Evolutionary conservation across 2,888 invertebrate species (phyloP).

Genomic region (Notodonta dromedarius): DNA sequence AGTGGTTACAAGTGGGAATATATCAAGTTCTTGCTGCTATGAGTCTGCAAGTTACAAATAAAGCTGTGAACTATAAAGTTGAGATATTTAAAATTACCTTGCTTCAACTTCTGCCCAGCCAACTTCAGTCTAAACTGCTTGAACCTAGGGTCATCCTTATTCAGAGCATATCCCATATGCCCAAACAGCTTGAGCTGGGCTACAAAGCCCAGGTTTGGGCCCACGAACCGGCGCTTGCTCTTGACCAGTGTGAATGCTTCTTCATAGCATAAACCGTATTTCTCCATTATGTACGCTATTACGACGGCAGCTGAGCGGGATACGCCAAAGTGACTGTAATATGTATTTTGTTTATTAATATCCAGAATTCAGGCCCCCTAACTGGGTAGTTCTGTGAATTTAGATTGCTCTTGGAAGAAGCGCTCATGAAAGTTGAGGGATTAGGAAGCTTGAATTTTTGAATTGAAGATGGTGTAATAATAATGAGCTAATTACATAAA

Average conservation of each 20-base stretch:
- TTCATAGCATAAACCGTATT: slow-evolving; percentile 88
- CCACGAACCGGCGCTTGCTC: slow-evolving; percentile 88
- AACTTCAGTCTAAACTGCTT: slow-evolving; percentile 91
- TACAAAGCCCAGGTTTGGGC: slow-evolving; percentile 92
- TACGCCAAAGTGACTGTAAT: slow-evolving; percentile 92
- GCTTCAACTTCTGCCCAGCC: slow-evolving; percentile 91
- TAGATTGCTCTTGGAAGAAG: no score
- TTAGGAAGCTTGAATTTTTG: no score
- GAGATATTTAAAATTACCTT: slow-evolving; percentile 75
- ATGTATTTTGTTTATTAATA: not conserved
- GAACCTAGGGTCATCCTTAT: slow-evolving; percentile 87
- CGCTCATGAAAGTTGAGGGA: no score
- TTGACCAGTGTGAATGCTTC: slow-evolving; percentile 89
- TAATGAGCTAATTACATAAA: no score
- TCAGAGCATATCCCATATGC: slow-evolving; percentile 90
- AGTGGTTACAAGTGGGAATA: no score
- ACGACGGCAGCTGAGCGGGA: slow-evolving; percentile 95
- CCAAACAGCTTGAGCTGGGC: slow-evolving; percentile 91
- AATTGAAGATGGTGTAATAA: no score
- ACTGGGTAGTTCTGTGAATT: no score
- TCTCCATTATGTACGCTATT: slow-evolving; percentile 95
- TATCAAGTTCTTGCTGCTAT: no score
- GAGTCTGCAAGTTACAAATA: no score
- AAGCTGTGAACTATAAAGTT: no score
- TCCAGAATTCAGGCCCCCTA: no score